Evolutionary conservation across 1,140 invertebrate genomes (phyloP).

Genomic region (Rhopalosiphum padi): DNA sequence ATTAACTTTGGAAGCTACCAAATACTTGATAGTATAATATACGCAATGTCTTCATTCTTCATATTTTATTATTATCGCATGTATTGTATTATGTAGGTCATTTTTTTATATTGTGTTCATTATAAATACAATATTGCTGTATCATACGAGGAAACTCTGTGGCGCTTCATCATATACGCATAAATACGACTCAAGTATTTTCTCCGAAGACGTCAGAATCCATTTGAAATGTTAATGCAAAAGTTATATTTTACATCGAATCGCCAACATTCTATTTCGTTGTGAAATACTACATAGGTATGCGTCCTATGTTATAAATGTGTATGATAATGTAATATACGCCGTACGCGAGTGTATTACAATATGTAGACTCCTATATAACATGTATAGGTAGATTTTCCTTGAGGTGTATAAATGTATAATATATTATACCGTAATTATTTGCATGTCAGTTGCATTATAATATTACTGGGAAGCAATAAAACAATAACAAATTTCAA

Average conservation of each 20-base stretch:
- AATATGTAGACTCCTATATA: background rate
- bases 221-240: background rate
- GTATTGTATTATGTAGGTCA: background rate
- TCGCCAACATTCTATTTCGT: background rate
- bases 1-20: no score
- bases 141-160: background rate
- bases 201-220: background rate
- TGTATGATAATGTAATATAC: background rate
- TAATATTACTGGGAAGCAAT: background rate
- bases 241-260: background rate
- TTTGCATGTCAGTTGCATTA: background rate
- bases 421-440: background rate
- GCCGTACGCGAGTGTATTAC: background rate
- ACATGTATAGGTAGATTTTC: background rate
- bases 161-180: background rate
- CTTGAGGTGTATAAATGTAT: background rate
- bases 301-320: background rate
- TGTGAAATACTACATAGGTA: background rate
- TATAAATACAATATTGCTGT: background rate
- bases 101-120: background rate
- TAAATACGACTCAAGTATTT: background rate
- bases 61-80: no score
- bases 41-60: no score
- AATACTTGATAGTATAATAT: no score
- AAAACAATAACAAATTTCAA: slow-evolving; percentile 3